Conservation (phyloP, 1,140 invertebrate species). For the Ceratosolen solmsi region DNA sequence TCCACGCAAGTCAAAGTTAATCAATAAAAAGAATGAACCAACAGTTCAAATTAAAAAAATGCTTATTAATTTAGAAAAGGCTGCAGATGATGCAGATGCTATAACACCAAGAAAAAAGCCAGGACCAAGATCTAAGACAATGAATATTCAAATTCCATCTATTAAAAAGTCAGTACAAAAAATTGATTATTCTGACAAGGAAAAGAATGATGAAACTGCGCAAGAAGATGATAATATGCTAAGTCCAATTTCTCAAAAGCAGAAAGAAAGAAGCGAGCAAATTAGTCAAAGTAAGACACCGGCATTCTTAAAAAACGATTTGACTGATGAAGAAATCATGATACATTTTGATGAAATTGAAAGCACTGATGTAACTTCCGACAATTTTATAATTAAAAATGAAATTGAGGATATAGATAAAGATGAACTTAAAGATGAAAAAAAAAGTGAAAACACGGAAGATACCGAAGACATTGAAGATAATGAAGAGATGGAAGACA, state of each 20-base stretch:
- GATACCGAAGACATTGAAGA: conserved; percentile 40
- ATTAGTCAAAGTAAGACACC: conserved; percentile 29
- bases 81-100: not conserved
- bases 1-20: not conserved
- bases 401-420: conserved; percentile 44
- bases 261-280: not conserved
- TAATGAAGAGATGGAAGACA: conserved; percentile 12
- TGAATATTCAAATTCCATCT: conserved; percentile 11
- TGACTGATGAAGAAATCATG: conserved; percentile 67
- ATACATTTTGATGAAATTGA: conserved; percentile 66
- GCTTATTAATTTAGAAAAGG: not conserved
- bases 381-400: conserved; percentile 51
- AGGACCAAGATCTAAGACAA: conserved; percentile 45
- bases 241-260: not conserved
- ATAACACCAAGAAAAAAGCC: conserved; percentile 38
- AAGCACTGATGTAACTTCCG: conserved; percentile 63
- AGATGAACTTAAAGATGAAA: conserved; percentile 48
- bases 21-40: conserved; percentile 14
- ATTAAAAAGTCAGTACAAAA: conserved; percentile 40
- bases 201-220: conserved; percentile 27
- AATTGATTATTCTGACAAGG: conserved; percentile 50
- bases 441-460: conserved; percentile 42
- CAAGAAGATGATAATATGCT: not conserved
- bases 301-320: conserved; percentile 50
- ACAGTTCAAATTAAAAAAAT: conserved; percentile 40